These are phyloP conservation scores for Neodiprion virginianus DNA, from an alignment of 1,140 invertebrate species.

Conservation along the genomic window DNA sequence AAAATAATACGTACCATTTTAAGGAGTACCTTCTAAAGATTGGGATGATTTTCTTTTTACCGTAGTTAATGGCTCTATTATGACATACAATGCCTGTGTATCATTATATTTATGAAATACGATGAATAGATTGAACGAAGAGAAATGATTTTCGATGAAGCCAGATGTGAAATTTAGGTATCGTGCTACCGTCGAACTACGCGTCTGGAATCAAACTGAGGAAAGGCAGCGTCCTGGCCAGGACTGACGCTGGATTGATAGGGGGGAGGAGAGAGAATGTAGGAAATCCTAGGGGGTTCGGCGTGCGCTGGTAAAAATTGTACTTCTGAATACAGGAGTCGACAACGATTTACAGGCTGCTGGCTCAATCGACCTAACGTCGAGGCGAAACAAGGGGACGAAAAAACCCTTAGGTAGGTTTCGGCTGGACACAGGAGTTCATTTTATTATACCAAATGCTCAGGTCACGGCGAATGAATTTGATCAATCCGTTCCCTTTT, in stretches of 20 bases:
- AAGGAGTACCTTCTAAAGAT: constrained; percentile 2
- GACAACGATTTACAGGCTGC: background rate
- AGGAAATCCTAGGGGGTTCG: constrained; percentile 24
- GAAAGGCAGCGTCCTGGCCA: constrained; percentile 51
- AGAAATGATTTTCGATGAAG: background rate
- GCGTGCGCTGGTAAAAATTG: constrained; percentile 23
- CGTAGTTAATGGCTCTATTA: constrained; percentile 9
- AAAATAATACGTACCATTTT: constrained; percentile 55
- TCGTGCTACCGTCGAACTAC: constrained; percentile 43
- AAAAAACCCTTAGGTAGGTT: background rate
- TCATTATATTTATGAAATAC: background rate
- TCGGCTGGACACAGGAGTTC: background rate
- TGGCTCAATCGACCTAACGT: background rate
- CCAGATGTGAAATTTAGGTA: constrained; percentile 2
- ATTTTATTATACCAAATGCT: background rate
- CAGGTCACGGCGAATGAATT: too few relatives aligned
- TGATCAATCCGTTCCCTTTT: too few relatives aligned
- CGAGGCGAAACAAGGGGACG: background rate
- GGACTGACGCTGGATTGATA: constrained; percentile 51
- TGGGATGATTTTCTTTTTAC: constrained; percentile 17
- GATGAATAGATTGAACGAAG: background rate
- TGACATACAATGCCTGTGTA: background rate
- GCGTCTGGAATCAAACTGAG: constrained; percentile 53
- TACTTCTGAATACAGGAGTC: constrained; percentile 21
- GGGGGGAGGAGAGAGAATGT: constrained; percentile 39